Conservation (phyloP, 2,888 invertebrate species). For the Taphrorychus bicolor region DNA sequence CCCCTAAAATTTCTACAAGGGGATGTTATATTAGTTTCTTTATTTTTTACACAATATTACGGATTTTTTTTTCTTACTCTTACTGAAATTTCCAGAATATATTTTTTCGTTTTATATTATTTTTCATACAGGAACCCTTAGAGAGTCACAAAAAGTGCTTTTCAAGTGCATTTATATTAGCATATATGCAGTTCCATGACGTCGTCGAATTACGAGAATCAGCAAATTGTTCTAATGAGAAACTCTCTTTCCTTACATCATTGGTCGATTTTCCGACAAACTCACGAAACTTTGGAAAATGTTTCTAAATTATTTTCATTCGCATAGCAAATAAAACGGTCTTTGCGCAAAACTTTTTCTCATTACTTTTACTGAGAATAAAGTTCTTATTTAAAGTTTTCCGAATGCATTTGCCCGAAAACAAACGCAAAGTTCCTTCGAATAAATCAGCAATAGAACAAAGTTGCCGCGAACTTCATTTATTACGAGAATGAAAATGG, state of each 20-base stretch:
- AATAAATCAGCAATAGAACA: constrained; percentile 26
- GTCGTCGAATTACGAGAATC: no score
- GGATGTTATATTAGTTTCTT: no score
- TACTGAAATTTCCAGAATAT: no score
- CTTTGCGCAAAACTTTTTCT: constrained; percentile 14
- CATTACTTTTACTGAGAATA: constrained; percentile 14
- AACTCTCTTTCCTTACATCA: not conserved
- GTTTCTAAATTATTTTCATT: constrained; percentile 10
- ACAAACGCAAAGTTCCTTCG: constrained; percentile 27
- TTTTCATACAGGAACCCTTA: no score
- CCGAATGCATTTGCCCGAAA: constrained; percentile 22
- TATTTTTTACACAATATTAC: no score
- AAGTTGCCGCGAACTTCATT: constrained; percentile 21
- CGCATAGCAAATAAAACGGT: constrained; percentile 11
- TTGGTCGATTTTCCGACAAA: constrained; percentile 1
- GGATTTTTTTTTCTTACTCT: no score
- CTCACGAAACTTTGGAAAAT: not conserved
- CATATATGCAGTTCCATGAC: no score
- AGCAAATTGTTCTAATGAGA: not conserved
- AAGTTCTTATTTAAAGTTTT: constrained; percentile 22
- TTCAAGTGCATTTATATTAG: no score
- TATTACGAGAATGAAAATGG: constrained; percentile 5
- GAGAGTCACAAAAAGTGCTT: no score
- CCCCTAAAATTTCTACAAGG: no score
- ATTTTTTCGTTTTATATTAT: no score